Evolutionary conservation across 2,113 vertebrate species (phyloP).

Genomic region (Poecile atricapillus): DNA sequence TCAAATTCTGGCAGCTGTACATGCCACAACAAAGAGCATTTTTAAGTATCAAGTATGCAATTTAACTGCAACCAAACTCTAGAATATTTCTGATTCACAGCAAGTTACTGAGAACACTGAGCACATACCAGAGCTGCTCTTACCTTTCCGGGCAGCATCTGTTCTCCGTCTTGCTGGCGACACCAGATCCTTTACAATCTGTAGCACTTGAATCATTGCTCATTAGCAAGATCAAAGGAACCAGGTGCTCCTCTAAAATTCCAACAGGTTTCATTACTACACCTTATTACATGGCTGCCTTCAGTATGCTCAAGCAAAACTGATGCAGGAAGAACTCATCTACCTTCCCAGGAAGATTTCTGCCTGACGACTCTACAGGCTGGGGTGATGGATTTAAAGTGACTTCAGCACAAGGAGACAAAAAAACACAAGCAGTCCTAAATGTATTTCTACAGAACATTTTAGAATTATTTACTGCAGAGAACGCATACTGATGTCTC

Average conservation of each 20-base stretch:
- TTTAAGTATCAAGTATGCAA: background rate
- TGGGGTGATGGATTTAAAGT: conserved; percentile 62
- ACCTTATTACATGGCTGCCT: conserved; percentile 45
- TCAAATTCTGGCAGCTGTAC: background rate
- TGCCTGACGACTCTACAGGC: conserved; percentile 47
- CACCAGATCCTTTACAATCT: conserved; percentile 96
- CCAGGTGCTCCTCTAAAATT: conserved; percentile 61
- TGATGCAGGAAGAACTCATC: conserved; percentile 38
- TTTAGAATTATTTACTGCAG: background rate
- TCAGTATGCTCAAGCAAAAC: conserved; percentile 21
- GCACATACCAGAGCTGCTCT: conserved; percentile 48
- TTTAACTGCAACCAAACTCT: background rate
- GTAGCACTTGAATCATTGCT: conserved; percentile 95
- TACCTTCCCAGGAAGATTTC: conserved; percentile 61
- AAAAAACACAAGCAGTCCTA: background rate
- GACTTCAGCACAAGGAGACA: conserved; percentile 42
- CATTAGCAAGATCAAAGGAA: conserved; percentile 62
- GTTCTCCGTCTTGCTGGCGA: conserved; percentile 87
- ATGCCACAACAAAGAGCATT: background rate
- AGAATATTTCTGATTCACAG: background rate
- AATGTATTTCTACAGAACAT: conserved; percentile 4
- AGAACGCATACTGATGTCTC: background rate
- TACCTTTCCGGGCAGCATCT: conserved; percentile 85
- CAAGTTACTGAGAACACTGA: background rate
- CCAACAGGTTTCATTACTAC: conserved; percentile 81